Evolutionary conservation across 2,113 vertebrate species (phyloP).

Genomic region (Psittacus erithacus): DNA sequence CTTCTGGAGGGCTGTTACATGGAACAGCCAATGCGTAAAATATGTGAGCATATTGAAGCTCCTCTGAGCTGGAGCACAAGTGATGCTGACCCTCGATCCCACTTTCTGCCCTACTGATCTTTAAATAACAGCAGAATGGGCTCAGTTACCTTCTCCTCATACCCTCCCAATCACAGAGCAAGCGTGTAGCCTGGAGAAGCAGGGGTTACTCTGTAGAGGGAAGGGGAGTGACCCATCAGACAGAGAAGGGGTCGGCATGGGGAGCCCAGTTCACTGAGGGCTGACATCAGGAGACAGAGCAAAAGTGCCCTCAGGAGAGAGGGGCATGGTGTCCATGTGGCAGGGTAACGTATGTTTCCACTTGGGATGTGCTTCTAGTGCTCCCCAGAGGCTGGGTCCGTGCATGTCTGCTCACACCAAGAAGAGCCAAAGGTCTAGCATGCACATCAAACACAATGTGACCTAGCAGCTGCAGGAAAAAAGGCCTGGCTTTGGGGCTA

Average conservation of each 20-base stretch:
- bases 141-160: neutral
- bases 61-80: neutral
- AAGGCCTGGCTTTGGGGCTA: neutral
- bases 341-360: accelerated
- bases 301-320: neutral
- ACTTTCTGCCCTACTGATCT: slow-evolving; percentile 17
- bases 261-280: neutral
- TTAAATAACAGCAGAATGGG: neutral
- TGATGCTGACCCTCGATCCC: neutral
- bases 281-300: neutral
- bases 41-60: neutral
- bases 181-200: neutral
- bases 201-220: neutral
- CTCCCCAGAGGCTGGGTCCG: neutral
- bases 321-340: accelerated
- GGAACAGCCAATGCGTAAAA: neutral
- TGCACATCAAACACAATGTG: neutral
- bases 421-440: neutral
- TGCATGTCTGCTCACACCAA: accelerated
- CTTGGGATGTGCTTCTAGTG: accelerated
- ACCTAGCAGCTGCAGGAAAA: neutral
- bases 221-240: neutral
- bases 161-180: neutral
- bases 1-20: neutral
- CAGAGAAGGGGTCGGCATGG: neutral